A percentile compares a stretch with the other conserved stretches of the same genome.
These are phyloP conservation scores for Tinamus guttatus DNA, from an alignment of 2,113 vertebrate species.

Conservation along the genomic window DNA sequence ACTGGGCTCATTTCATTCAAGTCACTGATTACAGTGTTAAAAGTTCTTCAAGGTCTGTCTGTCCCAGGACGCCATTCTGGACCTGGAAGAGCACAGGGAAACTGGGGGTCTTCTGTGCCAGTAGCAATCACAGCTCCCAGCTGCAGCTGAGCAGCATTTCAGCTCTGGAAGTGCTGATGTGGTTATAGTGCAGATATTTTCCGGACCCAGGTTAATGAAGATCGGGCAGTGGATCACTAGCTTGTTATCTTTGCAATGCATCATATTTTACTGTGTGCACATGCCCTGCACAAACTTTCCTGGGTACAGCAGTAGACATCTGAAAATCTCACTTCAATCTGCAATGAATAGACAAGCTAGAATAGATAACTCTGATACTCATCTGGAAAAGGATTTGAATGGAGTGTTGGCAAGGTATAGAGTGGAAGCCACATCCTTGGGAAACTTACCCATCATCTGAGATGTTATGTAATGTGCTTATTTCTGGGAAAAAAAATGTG, in stretches of 20 bases:
- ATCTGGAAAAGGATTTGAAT: rapidly evolving
- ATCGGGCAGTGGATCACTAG: not conserved
- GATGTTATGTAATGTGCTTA: not conserved
- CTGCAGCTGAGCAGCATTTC: not conserved
- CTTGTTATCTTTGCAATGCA: not conserved
- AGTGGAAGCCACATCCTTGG: not conserved
- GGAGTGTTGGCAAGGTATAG: not conserved
- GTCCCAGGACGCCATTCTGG: rapidly evolving
- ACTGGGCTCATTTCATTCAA: not conserved
- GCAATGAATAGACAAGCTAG: not conserved
- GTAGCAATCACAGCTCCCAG: no score
- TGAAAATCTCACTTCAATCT: not conserved
- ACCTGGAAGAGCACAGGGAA: not conserved
- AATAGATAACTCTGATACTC: not conserved
- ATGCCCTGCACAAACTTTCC: not conserved
- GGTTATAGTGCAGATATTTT: not conserved
- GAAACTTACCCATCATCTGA: not conserved
- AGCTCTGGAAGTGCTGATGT: not conserved
- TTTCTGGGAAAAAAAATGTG: not conserved
- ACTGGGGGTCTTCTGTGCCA: rapidly evolving
- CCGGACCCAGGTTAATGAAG: not conserved
- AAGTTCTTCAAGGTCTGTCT: not conserved
- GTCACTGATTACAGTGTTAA: not conserved
- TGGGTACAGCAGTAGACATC: not conserved
- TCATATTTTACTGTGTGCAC: not conserved